Base-by-base conservation (phyloP, 2,888 invertebrate genomes). In the Periphyllus acericola region DNA sequence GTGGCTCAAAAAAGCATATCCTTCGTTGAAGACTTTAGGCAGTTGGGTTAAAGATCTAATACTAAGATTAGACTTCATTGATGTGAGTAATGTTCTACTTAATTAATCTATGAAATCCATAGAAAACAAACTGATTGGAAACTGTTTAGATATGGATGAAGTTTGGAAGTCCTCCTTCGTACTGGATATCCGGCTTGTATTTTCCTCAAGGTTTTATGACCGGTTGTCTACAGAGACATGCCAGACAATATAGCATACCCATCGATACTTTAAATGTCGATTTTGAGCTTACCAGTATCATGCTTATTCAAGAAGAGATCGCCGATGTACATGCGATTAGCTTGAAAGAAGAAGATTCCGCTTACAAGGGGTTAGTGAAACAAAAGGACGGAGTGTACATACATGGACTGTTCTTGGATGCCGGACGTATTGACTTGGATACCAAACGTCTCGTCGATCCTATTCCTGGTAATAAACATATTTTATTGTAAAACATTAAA, bases 201-300 rank as follows among this genome's bases (percentile, higher is more conserved):
- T 98, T 98, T 91, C 98, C 98, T 0, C 98, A 98, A 93, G 97
- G 98, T 11, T 95, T 98, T 91, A 93, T 98, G 88, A 98, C 98
- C 0, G 98, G 97, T 52, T 94, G 96, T 79, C 92, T 97, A 90
- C 98, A 98, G 92, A 96, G 97, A 11, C 96, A 95, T 92, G 97
- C 98, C 9, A 93, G 98, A 79, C 95, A 95, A 90, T 96, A 96
- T 90, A 94, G 95, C 86, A 93, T 97, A 74, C 97, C 98, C 2
- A 98, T 98, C 83, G 98, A 98, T 92, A 94, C 94, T 81, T 92
- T 96, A 6, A 94, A 95, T 91, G 96, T 97, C 91, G 96, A 98
- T 91, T 98, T 97, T 91, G 91, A 92, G n/a, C 93, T 96, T 0
- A 91, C 92, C 9, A 91, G 92, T 0, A 91, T 92, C 8, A 92